Conservation (phyloP, 2,888 invertebrate species). For the Stegophylla sp. region DNA sequence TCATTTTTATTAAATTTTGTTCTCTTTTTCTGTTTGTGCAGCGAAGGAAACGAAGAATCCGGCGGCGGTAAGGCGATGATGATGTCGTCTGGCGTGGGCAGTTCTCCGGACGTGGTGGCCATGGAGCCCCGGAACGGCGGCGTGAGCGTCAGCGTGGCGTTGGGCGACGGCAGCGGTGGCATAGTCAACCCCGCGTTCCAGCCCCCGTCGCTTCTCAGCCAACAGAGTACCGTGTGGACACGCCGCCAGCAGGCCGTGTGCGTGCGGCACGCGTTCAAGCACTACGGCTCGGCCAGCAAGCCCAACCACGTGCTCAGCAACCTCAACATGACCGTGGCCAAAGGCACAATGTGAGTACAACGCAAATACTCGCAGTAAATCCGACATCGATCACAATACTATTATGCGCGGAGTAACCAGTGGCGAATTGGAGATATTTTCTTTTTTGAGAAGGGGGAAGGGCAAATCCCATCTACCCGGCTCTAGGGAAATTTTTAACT, state of each 20-base stretch:
- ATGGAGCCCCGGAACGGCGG: slow-evolving; percentile 61
- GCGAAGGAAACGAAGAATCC: slow-evolving; percentile 61
- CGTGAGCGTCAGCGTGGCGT: slow-evolving; percentile 42
- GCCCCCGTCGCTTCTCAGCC: slow-evolving; percentile 63
- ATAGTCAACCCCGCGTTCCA: slow-evolving; percentile 61
- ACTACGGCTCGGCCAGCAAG: slow-evolving; percentile 86
- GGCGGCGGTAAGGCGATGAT: slow-evolving; percentile 38
- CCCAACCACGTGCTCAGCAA: slow-evolving; percentile 86
- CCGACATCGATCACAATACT: no score
- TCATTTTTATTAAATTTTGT: slow-evolving; percentile 34
- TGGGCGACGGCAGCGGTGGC: slow-evolving; percentile 60
- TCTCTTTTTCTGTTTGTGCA: slow-evolving; percentile 44
- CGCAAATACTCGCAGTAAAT: no score
- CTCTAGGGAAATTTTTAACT: no score
- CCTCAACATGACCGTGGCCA: slow-evolving; percentile 91
- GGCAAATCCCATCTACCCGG: no score
- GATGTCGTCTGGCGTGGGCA: slow-evolving; percentile 56
- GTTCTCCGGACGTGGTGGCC: slow-evolving; percentile 61
- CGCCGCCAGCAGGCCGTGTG: slow-evolving; percentile 85
- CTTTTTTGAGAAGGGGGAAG: no score
- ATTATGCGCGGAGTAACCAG: background rate
- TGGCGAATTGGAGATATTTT: no score
- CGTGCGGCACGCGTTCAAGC: slow-evolving; percentile 86
- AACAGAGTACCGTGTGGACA: slow-evolving; percentile 70
- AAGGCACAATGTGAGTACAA: slow-evolving; percentile 89